Evolutionary conservation across 2,113 vertebrate species (phyloP).

Genomic region (Neotragus pygmaeus): DNA sequence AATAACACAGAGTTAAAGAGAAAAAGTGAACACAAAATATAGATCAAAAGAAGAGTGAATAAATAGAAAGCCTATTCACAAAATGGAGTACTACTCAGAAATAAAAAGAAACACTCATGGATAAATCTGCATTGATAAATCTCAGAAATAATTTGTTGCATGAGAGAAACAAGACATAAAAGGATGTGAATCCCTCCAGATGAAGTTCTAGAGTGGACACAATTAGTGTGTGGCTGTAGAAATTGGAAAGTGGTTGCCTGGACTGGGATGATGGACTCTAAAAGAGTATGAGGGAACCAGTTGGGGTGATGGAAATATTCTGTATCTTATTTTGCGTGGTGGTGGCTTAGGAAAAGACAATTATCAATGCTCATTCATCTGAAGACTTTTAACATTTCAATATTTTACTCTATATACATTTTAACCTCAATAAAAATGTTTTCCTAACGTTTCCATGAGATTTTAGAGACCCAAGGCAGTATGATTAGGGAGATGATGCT

Average conservation of each 20-base stretch:
- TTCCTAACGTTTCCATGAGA: background rate
- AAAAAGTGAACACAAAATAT: background rate
- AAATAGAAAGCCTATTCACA: background rate
- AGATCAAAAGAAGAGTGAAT: background rate
- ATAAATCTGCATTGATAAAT: background rate
- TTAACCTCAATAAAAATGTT: background rate
- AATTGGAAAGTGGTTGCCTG: background rate
- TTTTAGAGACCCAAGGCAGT: background rate
- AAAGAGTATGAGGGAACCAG: background rate
- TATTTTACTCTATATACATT: background rate
- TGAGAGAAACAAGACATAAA: background rate
- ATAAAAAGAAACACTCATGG: background rate
- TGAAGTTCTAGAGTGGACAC: background rate
- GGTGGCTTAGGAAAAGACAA: background rate
- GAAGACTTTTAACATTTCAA: background rate
- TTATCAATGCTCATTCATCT: background rate
- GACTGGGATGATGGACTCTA: background rate
- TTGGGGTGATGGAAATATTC: background rate
- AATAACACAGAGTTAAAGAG: background rate
- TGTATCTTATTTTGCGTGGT: background rate
- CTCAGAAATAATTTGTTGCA: background rate
- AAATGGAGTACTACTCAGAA: background rate
- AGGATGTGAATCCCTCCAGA: background rate
- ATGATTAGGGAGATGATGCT: background rate
- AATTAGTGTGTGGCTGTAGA: background rate